Base-by-base conservation (phyloP, 2,888 invertebrate species). In the Ormyrus thymus region DNA sequence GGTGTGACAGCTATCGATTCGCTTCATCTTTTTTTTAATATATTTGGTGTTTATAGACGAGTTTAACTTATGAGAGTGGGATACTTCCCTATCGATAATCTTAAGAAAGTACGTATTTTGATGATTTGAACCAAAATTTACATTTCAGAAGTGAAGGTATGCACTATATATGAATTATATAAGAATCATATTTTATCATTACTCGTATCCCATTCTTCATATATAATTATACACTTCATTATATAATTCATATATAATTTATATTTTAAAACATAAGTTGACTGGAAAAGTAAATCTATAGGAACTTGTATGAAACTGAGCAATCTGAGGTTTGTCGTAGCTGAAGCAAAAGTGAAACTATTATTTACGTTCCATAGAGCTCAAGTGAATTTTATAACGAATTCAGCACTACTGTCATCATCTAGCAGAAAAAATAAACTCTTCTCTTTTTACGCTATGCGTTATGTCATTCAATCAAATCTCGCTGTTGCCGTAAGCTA, bases 1-100 rank as follows among this genome's bases (percentile, higher is more conserved):
- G 48, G 11, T 66, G 45, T 9, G 48, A 65, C 70, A 66, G 53
- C 29, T 29, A 50, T 46, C 45, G 13, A 59, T 46, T 59, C 29
- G 11, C 76, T 48, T 55, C 62, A 53, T 72, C 53, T 69, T n/a
- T 59, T 53, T 76, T 43, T 61, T 51, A 55, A 45, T 59, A 65
- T 78, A 78, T 81, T 78, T 78, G 81, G 81, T 81, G 76, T 81
- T 81, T 64, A 73, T 77, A 11, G 70, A 77, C 62, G 59, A 64
- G 61, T 77, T 71, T 75, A 81, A 81, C 66, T 66, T 72, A 74
- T 76, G 66, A 71, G 71, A 75, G 71, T 71, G 58, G 68, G 75
- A 73, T 13, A 64, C 55, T 72, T 76, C 51, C 59, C 71, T 61
- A 61, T 50, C 53, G 65, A 68, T 58, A 56, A 61, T 65, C 73